Conservation (phyloP, 1,140 invertebrate species). For the Pristionchus pacificus region DNA sequence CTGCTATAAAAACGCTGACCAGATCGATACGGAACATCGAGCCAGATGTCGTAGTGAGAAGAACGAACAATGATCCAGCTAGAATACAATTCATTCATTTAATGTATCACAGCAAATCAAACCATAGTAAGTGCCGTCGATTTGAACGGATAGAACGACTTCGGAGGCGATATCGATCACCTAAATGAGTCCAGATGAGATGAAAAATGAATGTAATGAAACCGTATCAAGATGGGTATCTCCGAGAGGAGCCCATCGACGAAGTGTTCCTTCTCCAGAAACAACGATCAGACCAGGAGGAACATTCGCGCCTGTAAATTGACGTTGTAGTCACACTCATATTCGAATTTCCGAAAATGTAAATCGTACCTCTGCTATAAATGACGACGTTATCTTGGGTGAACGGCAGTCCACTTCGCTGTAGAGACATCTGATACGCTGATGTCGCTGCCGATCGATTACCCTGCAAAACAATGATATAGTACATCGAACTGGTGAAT, state of each 20-base stretch:
- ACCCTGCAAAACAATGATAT: not conserved
- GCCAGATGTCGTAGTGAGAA: not conserved
- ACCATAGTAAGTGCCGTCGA: not conserved
- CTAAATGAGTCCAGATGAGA: no score
- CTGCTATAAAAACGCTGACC: no score
- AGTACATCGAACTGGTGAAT: not conserved
- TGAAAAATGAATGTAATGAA: no score
- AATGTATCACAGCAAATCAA: not conserved
- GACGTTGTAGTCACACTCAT: not conserved
- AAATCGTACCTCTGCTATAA: not conserved
- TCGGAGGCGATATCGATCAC: not conserved
- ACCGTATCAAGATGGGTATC: not conserved
- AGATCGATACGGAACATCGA: no score
- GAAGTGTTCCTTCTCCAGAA: not conserved
- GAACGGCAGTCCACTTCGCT: not conserved
- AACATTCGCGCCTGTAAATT: not conserved
- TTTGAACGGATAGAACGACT: not conserved
- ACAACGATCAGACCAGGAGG: not conserved
- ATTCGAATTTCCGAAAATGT: not conserved
- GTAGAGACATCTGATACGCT: not conserved
- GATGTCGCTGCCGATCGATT: not conserved
- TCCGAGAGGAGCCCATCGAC: not conserved
- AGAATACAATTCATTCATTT: not conserved
- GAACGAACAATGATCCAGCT: no score
- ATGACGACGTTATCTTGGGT: not conserved